Evolutionary conservation across 1,140 invertebrate species (phyloP), one percentile per base, ranked within the genome.

Genomic region (Bombus terrestris): DNA sequence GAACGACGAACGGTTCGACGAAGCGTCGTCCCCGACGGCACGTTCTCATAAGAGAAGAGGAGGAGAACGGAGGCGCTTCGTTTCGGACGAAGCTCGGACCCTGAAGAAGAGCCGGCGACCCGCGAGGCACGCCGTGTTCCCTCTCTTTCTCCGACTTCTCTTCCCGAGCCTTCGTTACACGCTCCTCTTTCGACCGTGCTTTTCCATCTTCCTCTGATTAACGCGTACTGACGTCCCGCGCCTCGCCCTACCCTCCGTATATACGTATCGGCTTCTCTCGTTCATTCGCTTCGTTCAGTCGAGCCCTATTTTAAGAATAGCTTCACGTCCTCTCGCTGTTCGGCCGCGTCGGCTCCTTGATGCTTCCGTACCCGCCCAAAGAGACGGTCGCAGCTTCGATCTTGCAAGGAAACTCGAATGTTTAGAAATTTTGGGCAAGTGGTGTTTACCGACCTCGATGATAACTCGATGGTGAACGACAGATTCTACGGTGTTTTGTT

Each of bases 31-130:
- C 80, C 57, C 89, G 86, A 82, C 85, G 85, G 73, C 59, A 53
- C 89, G 88, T 69, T 66, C 85, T 80, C 75, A 41, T 85, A 77
- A 81, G 89, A 93, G 90, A 90, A 89, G 83, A 89, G 85, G 85
- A 90, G 89, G 90, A 92, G 81, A 92, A 89, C 92, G 78, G 53
- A 87, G 83, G 85, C 87, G 90, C 91, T 92, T 89, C 90, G 94
- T 93, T 93, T 94, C 92, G 92, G 90, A 92, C 91, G 92, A 93
- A 93, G 91, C 93, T 93, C 90, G 90, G 93, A 94, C 92, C 93
- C 92, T 91, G 92, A 94, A 94, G 92, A 94, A 94, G 94, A 93
- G 92, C 92, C 93, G 92, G 93, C 93, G 92, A 94, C 92, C 93
- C 94, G 93, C 93, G 92, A 94, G 92, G 89, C 91, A 93, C 91